Evolutionary conservation across 1,140 invertebrate species (phyloP).

Genomic region (Camponotus floridanus): DNA sequence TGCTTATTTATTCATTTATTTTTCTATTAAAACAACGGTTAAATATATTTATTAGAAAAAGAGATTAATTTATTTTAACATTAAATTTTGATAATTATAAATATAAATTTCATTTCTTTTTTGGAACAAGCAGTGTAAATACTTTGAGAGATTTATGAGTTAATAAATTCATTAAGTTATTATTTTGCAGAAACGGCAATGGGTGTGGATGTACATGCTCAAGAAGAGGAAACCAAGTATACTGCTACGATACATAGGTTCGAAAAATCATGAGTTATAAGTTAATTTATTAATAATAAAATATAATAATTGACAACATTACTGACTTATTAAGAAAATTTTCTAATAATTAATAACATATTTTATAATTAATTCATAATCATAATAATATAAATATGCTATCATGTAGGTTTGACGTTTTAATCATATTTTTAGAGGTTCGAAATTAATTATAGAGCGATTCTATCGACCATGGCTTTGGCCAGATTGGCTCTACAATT

Average conservation of each 20-base stretch:
- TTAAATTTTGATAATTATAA: too few relatives aligned
- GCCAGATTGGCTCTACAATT: constrained; percentile 42
- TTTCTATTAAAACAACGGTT: not conserved
- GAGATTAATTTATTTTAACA: not conserved
- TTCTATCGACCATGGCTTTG: constrained; percentile 56
- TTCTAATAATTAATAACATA: too few relatives aligned
- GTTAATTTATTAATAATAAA: not conserved
- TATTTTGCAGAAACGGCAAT: constrained; percentile 92
- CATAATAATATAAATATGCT: too few relatives aligned
- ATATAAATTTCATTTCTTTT: too few relatives aligned
- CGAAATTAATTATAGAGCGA: constrained; percentile 18
- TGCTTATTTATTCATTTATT: not conserved
- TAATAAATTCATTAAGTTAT: not conserved
- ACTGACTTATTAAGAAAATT: too few relatives aligned
- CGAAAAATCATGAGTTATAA: not conserved
- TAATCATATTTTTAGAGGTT: constrained; percentile 45
- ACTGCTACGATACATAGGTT: constrained; percentile 89
- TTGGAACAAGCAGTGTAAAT: too few relatives aligned
- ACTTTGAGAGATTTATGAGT: too few relatives aligned
- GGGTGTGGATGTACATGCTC: constrained; percentile 92
- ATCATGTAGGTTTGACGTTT: too few relatives aligned
- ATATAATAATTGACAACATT: not conserved
- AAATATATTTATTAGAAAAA: too few relatives aligned
- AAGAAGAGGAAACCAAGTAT: constrained; percentile 91
- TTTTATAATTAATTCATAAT: too few relatives aligned